Evolutionary conservation across 2,888 invertebrate genomes (phyloP).

Genomic region (Pelosia muscerda): DNA sequence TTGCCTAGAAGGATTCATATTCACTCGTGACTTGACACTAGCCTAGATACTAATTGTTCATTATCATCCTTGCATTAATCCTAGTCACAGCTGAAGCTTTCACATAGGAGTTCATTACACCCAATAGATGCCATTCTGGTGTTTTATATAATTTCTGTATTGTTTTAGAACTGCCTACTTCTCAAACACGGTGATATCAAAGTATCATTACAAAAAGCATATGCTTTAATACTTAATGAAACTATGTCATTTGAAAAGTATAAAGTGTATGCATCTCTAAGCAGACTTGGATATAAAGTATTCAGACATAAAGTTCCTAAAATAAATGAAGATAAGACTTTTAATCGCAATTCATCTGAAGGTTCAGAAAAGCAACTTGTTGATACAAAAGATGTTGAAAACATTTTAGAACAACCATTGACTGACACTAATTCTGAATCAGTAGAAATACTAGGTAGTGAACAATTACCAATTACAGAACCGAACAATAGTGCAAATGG

Average conservation of each 20-base stretch:
- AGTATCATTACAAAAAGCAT: slow-evolving; percentile 89
- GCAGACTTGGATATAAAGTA: slow-evolving; percentile 86
- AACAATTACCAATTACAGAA: not conserved
- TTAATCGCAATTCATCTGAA: not conserved
- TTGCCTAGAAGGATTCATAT: no score
- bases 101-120: no score
- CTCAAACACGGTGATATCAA: slow-evolving; percentile 86
- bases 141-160: not conserved
- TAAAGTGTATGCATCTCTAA: slow-evolving; percentile 87
- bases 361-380: not conserved
- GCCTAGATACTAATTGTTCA: not conserved
- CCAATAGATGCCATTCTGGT: no score
- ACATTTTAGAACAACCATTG: slow-evolving; percentile 6
- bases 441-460: slow-evolving; percentile 11
- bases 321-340: slow-evolving; percentile 8
- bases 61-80: no score
- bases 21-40: no score
- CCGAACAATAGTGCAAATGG: not conserved
- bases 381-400: slow-evolving; percentile 5
- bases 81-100: no score
- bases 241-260: slow-evolving; percentile 81
- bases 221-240: slow-evolving; percentile 79
- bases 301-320: slow-evolving; percentile 70
- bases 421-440: slow-evolving; percentile 10
- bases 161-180: slow-evolving; percentile 88